Conservation (phyloP, 2,888 invertebrate genomes). For the Apamea anceps region DNA sequence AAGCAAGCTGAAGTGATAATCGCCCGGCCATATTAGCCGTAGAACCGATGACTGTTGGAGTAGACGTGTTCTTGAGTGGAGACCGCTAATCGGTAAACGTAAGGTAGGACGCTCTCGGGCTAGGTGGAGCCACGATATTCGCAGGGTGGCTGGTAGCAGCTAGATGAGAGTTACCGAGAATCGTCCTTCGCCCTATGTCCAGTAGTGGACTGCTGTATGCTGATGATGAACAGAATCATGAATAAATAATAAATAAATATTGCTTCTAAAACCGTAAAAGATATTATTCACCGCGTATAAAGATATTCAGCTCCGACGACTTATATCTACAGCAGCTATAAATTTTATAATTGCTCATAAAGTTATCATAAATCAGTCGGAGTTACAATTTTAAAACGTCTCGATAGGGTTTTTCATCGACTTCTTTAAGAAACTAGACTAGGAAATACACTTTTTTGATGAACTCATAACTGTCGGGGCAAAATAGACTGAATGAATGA, state of each 20-base stretch:
- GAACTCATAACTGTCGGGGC: neutral
- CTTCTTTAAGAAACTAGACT: neutral
- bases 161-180: neutral
- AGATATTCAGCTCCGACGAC: conserved; percentile 21
- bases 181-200: no score
- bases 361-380: conserved; percentile 20
- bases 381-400: neutral
- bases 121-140: neutral
- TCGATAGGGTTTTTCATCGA: neutral
- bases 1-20: neutral
- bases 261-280: neutral
- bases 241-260: conserved; percentile 4
- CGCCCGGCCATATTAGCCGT: neutral
- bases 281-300: neutral
- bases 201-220: neutral
- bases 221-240: neutral
- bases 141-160: neutral
- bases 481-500: neutral
- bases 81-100: neutral
- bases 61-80: neutral
- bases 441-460: neutral
- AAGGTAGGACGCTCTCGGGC: neutral
- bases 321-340: conserved; percentile 25
- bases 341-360: conserved; percentile 36
- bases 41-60: neutral